Conservation (phyloP, 2,888 invertebrate species). For the Prosapia bicincta region DNA sequence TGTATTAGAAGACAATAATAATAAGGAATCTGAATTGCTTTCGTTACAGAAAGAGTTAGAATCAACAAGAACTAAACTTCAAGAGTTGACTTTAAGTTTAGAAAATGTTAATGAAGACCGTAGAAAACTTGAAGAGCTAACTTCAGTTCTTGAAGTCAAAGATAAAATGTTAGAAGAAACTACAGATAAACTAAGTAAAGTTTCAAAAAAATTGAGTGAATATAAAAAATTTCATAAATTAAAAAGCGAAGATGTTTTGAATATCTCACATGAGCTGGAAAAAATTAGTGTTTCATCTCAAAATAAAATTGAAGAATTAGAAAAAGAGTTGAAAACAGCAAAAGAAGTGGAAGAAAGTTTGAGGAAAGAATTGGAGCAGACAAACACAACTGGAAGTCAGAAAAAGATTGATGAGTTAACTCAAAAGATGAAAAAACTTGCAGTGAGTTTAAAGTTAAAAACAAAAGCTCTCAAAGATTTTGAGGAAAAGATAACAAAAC, state of each 20-base stretch:
- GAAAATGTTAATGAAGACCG: slow-evolving; percentile 36
- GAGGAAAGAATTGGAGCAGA: slow-evolving; percentile 6
- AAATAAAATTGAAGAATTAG: slow-evolving; percentile 14
- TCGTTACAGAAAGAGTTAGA: slow-evolving; percentile 10
- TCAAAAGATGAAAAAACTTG: slow-evolving; percentile 60
- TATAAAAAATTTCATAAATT: slow-evolving; percentile 29
- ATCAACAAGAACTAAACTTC: slow-evolving; percentile 17
- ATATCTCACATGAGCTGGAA: slow-evolving; percentile 26
- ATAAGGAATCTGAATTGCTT: slow-evolving; percentile 18
- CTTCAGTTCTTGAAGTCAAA: slow-evolving; percentile 61
- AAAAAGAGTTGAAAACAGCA: slow-evolving; percentile 5
- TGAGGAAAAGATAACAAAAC: slow-evolving; percentile 46
- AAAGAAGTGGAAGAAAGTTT: slow-evolving; percentile 6
- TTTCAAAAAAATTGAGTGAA: slow-evolving; percentile 23
- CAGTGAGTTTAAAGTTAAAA: slow-evolving; percentile 72
- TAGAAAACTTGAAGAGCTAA: slow-evolving; percentile 58
- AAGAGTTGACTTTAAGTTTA: slow-evolving; percentile 10
- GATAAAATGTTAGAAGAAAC: slow-evolving; percentile 60
- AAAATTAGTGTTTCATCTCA: slow-evolving; percentile 12
- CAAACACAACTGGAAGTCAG: background rate
- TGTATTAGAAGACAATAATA: slow-evolving; percentile 1
- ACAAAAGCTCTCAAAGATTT: slow-evolving; percentile 60
- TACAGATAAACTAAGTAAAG: slow-evolving; percentile 1
- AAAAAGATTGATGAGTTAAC: background rate
- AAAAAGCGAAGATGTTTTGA: slow-evolving; percentile 29